phyloP scores from a whole-genome alignment of 1,140 invertebrate species.

The Aphelenchoides besseyi region DNA sequence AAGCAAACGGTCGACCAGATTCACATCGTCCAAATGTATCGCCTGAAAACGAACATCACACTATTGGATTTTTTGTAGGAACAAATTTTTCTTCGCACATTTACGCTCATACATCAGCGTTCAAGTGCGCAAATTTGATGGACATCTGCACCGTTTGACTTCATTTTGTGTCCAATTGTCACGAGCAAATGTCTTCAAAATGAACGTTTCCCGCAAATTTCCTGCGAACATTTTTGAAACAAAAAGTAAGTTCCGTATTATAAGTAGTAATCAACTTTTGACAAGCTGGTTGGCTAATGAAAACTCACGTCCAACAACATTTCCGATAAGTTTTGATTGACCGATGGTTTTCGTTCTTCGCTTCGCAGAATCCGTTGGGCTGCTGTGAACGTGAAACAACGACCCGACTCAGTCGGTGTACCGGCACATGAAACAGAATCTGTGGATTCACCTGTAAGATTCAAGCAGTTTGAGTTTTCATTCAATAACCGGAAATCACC shows the following conservation, averaged over 20 bases:
- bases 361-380: constrained; percentile 45
- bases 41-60: constrained; percentile 45
- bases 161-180: too few relatives aligned
- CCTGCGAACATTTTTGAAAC: too few relatives aligned
- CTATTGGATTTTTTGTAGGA: too few relatives aligned
- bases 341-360: constrained; percentile 61
- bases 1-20: constrained; percentile 59
- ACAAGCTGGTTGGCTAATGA: not conserved
- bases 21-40: constrained; percentile 59
- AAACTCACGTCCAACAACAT: constrained; percentile 59
- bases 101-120: too few relatives aligned
- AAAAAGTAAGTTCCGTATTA: not conserved
- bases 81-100: too few relatives aligned
- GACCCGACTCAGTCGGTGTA: constrained; percentile 61
- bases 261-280: not conserved
- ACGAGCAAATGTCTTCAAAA: too few relatives aligned
- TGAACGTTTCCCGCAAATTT: too few relatives aligned
- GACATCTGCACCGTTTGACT: too few relatives aligned
- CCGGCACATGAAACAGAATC: constrained; percentile 60
- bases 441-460: constrained; percentile 61
- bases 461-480: constrained; percentile 35
- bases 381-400: constrained; percentile 61
- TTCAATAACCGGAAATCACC: not conserved
- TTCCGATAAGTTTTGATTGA: constrained; percentile 62
- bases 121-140: too few relatives aligned